phyloP scores from a whole-genome alignment of 2,113 vertebrate species.

The Miniopterus natalensis region DNA sequence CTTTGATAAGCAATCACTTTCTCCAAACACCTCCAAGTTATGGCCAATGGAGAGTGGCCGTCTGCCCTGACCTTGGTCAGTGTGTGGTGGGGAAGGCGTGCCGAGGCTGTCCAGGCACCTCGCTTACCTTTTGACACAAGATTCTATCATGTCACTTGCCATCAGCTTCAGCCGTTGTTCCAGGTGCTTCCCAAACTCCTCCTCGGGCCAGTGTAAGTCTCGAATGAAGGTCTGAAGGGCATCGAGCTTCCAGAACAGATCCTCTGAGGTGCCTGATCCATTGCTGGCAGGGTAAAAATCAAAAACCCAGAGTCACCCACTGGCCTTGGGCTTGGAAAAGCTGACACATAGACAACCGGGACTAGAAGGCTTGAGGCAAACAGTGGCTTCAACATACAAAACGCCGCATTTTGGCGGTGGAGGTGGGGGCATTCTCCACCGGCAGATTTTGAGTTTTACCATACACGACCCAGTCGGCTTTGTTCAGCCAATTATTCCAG shows the following conservation, averaged over 20 bases:
- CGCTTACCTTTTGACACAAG: constrained; percentile 96
- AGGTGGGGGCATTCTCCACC: constrained; percentile 87
- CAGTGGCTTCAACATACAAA: constrained; percentile 89
- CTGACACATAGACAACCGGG: constrained; percentile 87
- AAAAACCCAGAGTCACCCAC: constrained; percentile 83
- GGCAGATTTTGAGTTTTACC: constrained; percentile 91
- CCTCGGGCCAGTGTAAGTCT: constrained; percentile 99
- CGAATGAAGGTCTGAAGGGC: constrained; percentile 98
- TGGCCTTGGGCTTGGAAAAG: constrained; percentile 61
- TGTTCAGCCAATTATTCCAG: constrained; percentile 87
- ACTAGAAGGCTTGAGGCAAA: constrained; percentile 86
- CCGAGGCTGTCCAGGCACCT: accelerated
- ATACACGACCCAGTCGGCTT: constrained; percentile 90
- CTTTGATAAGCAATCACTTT: not conserved
- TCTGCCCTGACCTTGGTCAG: not conserved
- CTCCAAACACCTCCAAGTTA: not conserved
- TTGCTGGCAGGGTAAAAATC: constrained; percentile 92
- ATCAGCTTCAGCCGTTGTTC: constrained; percentile 98
- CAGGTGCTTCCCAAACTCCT: constrained; percentile 98
- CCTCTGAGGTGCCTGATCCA: constrained; percentile 98
- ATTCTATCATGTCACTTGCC: constrained; percentile 99
- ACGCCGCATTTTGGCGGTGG: constrained; percentile 82
- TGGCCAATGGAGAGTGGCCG: accelerated
- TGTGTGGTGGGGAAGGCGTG: no score
- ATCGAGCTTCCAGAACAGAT: constrained; percentile 99